Evolutionary conservation across 64 coral and sea anemone species (phyloP).

Genomic region (Acropora tenuis): DNA sequence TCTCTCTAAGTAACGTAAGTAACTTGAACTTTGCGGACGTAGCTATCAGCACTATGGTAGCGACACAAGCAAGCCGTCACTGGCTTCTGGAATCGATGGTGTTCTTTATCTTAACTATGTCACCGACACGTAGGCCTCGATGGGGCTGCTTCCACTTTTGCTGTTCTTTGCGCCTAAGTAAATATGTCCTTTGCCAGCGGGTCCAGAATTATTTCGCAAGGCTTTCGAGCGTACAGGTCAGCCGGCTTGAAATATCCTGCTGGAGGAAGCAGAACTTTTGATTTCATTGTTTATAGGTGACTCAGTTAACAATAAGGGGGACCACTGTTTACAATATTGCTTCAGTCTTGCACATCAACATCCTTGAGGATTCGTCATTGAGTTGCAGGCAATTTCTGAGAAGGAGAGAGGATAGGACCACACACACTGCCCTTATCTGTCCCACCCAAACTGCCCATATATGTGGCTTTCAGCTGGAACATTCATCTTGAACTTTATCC

Average conservation of each 20-base stretch:
- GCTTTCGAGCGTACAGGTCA: conserved; percentile 1
- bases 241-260: conserved; percentile 1
- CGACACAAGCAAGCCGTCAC: conserved; percentile 30
- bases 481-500: conserved; percentile 44
- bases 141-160: conserved; percentile 43
- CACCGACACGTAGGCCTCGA: neutral
- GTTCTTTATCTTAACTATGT: conserved; percentile 39
- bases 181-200: conserved; percentile 27
- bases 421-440: conserved; percentile 24
- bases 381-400: neutral
- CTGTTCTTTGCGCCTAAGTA: conserved; percentile 14
- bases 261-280: neutral
- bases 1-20: conserved; percentile 4
- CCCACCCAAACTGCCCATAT: conserved; percentile 7
- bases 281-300: conserved; percentile 37
- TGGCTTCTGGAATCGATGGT: neutral
- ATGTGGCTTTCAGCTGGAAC: conserved; percentile 34
- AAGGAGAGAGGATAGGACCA: conserved; percentile 5
- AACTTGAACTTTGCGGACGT: conserved; percentile 64
- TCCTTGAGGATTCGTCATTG: neutral
- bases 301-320: neutral
- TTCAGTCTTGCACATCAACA: conserved; percentile 16
- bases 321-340: conserved; percentile 13
- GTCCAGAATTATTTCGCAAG: conserved; percentile 36
- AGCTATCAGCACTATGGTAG: conserved; percentile 37